Evolutionary conservation across 35 echinoderm and acorn worm genomes (phyloP).

Genomic region (Patiria miniata): DNA sequence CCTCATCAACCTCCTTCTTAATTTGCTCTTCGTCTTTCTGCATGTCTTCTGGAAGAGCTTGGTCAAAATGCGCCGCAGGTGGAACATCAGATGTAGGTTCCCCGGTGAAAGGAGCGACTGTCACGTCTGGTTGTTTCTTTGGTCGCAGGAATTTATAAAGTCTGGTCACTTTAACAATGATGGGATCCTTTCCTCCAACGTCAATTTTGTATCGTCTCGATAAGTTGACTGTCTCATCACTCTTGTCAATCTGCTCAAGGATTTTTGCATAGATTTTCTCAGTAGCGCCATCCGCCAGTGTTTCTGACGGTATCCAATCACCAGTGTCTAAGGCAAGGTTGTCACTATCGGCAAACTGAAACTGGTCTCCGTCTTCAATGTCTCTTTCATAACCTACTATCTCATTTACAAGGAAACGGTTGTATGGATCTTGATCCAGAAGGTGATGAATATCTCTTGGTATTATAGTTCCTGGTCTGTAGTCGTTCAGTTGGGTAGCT

Average conservation of each 20-base stretch:
- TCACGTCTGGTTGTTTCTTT: constrained; percentile 1
- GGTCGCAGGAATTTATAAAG: constrained; percentile 51
- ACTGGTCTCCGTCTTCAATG: constrained; percentile 6
- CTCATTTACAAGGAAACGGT: neutral
- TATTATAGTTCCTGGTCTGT: constrained; percentile 12
- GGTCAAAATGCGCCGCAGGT: neutral
- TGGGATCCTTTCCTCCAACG: constrained; percentile 18
- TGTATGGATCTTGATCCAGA: constrained; percentile 53
- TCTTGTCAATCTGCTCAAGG: neutral
- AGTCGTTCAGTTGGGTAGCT: neutral
- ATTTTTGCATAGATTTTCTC: constrained; percentile 31
- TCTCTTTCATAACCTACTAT: constrained; percentile 24
- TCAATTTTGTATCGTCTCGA: constrained; percentile 28
- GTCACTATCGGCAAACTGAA: neutral
- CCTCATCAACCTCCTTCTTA: constrained; percentile 25
- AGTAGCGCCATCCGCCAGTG: neutral
- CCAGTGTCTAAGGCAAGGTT: neutral
- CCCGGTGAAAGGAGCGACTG: constrained; percentile 27
- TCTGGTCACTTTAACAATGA: constrained; percentile 20
- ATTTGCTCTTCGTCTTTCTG: constrained; percentile 15
- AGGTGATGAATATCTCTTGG: constrained; percentile 34
- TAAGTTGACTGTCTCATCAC: neutral
- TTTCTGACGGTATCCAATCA: neutral
- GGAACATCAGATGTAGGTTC: neutral
- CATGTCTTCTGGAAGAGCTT: constrained; percentile 13